Evolutionary conservation across 2,797 vertebrate genomes (phyloP), one percentile per base, ranked within the genome.

Genomic region (Smutsia temminckii): DNA sequence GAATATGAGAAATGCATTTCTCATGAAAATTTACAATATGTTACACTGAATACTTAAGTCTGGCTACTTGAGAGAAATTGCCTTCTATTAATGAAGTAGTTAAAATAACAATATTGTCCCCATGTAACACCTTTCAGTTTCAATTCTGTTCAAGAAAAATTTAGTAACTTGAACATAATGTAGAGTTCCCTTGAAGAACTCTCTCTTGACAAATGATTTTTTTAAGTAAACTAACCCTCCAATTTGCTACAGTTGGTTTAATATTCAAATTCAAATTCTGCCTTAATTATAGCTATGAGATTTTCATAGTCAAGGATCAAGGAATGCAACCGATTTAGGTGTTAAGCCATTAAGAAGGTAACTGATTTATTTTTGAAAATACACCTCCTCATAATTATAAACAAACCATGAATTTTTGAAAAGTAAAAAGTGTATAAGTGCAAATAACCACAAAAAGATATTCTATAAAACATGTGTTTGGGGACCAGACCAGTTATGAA

Each of bases 61-160:
- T 88, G 21, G 32, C 46, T 79, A 87, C 80, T 46, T 66, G 63
- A 57, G 69, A 96, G 55, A 87, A 85, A 96, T 4, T 72, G 55
- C 27, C 46, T 86, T 91, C 71, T 66, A 17, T 81, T 89, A 83
- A 85, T 85, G 53, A 49, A 32, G 20, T 66, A 68, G 32, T 85
- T 94, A 96, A 91, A 96, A 89, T 75, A 83, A 90, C n/a, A 93
- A 68, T 32, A 89, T 29, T 81, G 42, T 63, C 63, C 53, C 40
- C 80, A 80, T 0, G 12, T 53, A 94, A 87, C 64, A 93, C 17
- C 71, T 80, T 92, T 57, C 55, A 85, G 63, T 80, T 89, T 86
- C 69, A 59, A 8, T 84, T 86, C 51, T 85, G 18, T 68, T 81
- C 79, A 59, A n/a, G 21, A 95, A 79, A 27, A 92, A 92, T 83